Percentiles rank a stretch among this genome's conserved stretches.
Evolutionary conservation across 2,888 invertebrate species (phyloP).

Genomic region (Drosophila monieri): DNA sequence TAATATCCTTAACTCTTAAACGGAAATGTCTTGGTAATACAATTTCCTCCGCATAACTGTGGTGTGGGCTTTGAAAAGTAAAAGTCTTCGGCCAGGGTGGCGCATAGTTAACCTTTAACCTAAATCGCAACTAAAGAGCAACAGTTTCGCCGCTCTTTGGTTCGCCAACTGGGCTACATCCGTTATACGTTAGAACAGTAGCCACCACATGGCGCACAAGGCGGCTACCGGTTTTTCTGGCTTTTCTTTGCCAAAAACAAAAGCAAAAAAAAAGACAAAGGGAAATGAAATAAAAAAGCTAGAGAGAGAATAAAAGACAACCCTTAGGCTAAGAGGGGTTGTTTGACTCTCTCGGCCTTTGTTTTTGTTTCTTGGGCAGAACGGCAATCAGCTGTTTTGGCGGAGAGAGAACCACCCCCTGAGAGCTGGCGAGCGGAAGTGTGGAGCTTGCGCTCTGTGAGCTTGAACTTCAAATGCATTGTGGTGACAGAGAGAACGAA

Average conservation of each 20-base stretch:
- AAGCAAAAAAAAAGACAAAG: slow-evolving; percentile 22
- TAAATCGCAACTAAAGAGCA: slow-evolving; percentile 70
- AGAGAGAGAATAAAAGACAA: slow-evolving; percentile 43
- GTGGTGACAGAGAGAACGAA: slow-evolving; percentile 31
- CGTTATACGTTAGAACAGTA: slow-evolving; percentile 48
- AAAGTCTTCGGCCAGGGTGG: slow-evolving; percentile 59
- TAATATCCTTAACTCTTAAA: no score
- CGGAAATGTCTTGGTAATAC: slow-evolving; percentile 1
- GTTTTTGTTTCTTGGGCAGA: slow-evolving; percentile 24
- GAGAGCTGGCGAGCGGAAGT: slow-evolving; percentile 4
- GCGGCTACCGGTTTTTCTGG: slow-evolving; percentile 60
- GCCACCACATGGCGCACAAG: slow-evolving; percentile 32
- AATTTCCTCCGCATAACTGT: slow-evolving; percentile 3
- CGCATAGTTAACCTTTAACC: slow-evolving; percentile 70
- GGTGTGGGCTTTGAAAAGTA: slow-evolving; percentile 54
- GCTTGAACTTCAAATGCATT: slow-evolving; percentile 75
- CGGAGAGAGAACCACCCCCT: slow-evolving; percentile 17
- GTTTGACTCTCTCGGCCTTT: slow-evolving; percentile 11
- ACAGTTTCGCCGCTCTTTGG: slow-evolving; percentile 62
- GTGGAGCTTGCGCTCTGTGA: slow-evolving; percentile 61
- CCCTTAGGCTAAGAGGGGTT: slow-evolving; percentile 53
- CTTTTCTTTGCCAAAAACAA: slow-evolving; percentile 30
- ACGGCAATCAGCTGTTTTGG: slow-evolving; percentile 43
- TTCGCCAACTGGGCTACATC: slow-evolving; percentile 24
- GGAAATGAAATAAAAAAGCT: slow-evolving; percentile 22